Evolutionary conservation across 2,113 vertebrate species (phyloP).

Genomic region (Gavia stellata): DNA sequence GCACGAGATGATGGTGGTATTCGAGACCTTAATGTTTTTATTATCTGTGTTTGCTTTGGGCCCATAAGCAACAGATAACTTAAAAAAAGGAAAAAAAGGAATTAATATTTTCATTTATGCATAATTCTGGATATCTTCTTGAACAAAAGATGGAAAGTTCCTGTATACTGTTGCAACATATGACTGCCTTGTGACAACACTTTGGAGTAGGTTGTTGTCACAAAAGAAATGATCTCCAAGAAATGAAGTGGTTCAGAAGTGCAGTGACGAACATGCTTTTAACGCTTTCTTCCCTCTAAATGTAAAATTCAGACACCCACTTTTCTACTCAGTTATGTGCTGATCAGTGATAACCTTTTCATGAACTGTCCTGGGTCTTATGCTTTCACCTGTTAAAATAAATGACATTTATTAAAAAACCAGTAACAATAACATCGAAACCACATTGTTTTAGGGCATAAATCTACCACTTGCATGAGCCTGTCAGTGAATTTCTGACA

Average conservation of each 20-base stretch:
- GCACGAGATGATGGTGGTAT: not conserved
- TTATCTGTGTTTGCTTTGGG: not conserved
- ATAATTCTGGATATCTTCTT: not conserved
- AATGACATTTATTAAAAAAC: not conserved
- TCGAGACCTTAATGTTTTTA: not conserved
- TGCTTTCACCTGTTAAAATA: conserved; percentile 33
- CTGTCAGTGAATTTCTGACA: conserved; percentile 56
- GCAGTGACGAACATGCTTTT: not conserved
- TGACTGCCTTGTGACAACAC: not conserved
- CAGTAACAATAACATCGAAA: not conserved
- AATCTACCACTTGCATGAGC: conserved; percentile 20
- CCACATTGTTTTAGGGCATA: not conserved
- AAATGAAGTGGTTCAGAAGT: not conserved
- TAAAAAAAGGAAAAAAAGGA: not conserved
- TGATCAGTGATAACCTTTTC: not conserved
- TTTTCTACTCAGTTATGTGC: not conserved
- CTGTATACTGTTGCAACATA: not conserved
- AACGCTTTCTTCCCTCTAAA: not conserved
- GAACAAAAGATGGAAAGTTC: not conserved
- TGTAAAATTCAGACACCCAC: not conserved
- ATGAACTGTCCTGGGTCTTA: not conserved
- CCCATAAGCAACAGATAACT: not conserved
- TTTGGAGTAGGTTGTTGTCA: not conserved
- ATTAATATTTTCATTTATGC: not conserved
- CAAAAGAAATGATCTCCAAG: not conserved